Base-by-base conservation (phyloP, 1,140 invertebrate genomes). In the Macrobrachium rosenbergii region DNA sequence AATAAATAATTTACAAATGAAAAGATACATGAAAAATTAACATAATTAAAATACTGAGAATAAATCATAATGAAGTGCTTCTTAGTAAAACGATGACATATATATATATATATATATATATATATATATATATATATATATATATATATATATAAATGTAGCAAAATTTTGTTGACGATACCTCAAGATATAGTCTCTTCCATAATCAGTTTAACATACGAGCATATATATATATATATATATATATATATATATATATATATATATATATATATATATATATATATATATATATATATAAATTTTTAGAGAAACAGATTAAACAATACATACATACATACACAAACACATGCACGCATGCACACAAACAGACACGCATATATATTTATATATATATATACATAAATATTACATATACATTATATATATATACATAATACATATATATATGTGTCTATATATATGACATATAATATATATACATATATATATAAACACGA, bases 81-180 rank as follows among this genome's bases (percentile, higher is more conserved):
- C 28, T 3, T 37, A 37, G 28, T 37, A 37, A 2, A 37, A 37
- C 3, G 28, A 37, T 37, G 28, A 17, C 8, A 67, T 67, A 67
- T 67, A 67, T 67, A 67, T 67, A 67, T 67, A 67, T 67, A 67
- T 67, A 67, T 67, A 67, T 67, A 67, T 67, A 67, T 67, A 67
- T 67, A 67, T 67, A 67, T 67, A 67, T 67, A 67, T 67, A 67
- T 67, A 67, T 67, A 67, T 67, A 67, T 67, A 67, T 21, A 67
- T 28, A 67, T 5, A 67, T 67, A 67, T 67, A 67, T 17, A 67
- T 67, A 67, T 21, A 67, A 5, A 67, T 67, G 6, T 37, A n/a
- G n/a, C n/a, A n/a, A n/a, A n/a, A n/a, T n/a, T n/a, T n/a, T n/a
- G n/a, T n/a, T n/a, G n/a, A n/a, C n/a, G n/a, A n/a, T n/a, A n/a